Evolutionary conservation across 2,113 vertebrate genomes (phyloP).

Genomic region (Pungitius pungitius): DNA sequence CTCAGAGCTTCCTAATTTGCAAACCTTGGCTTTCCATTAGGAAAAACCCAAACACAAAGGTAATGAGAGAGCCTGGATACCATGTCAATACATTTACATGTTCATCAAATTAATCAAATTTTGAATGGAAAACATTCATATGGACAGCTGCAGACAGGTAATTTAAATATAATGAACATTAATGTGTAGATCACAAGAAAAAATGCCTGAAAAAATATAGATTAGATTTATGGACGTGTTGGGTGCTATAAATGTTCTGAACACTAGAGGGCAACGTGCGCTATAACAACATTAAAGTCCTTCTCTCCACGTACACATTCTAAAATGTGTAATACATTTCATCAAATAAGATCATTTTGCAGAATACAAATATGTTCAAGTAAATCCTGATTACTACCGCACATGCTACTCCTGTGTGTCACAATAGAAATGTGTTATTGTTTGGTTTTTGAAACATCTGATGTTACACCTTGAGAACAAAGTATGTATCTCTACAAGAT

Average conservation of each 20-base stretch:
- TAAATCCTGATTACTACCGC: background rate
- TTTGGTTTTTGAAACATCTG: background rate
- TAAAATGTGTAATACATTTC: background rate
- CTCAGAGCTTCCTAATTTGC: background rate
- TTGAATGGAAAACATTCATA: background rate
- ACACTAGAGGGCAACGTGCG: slow-evolving; percentile 22
- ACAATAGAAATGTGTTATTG: background rate
- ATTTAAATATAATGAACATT: background rate
- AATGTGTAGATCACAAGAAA: background rate
- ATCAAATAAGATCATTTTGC: background rate
- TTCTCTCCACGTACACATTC: background rate
- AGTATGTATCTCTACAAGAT: background rate
- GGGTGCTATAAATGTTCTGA: background rate
- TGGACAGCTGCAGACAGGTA: background rate
- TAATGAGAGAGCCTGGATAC: background rate
- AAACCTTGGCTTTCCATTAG: background rate
- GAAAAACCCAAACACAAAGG: background rate
- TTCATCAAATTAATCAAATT: background rate
- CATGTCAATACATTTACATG: background rate
- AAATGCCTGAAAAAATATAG: background rate
- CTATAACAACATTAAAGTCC: background rate
- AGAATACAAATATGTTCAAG: background rate
- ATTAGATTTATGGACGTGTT: background rate
- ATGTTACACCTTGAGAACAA: background rate
- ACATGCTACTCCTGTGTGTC: background rate